Percentiles rank a stretch among this genome's conserved stretches.
Conservation (phyloP, 2,797 vertebrate species). For the Sebastes cheni region DNA sequence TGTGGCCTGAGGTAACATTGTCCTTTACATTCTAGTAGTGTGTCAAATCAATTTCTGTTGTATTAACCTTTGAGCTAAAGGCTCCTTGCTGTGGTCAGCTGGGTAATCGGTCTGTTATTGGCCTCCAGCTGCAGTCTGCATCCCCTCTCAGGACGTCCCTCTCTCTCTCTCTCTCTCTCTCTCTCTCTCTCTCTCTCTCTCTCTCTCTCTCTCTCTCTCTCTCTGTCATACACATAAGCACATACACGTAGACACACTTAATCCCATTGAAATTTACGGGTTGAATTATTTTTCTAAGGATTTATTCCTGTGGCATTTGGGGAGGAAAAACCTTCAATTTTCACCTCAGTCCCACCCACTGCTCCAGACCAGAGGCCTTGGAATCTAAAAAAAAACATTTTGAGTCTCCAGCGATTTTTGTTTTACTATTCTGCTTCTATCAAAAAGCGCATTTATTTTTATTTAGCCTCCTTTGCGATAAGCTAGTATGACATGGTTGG, state of each 20-base stretch:
- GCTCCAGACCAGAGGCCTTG: slow-evolving; percentile 12
- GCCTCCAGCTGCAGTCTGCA: slow-evolving; percentile 34
- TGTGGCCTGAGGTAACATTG: slow-evolving; percentile 50
- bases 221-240: not conserved
- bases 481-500: too few relatives aligned
- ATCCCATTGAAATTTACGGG: slow-evolving; percentile 34
- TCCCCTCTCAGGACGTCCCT: not conserved
- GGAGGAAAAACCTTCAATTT: slow-evolving; percentile 8
- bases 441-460: not conserved
- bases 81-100: slow-evolving; percentile 68
- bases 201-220: not conserved
- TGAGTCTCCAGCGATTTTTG: not conserved
- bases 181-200: not conserved
- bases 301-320: slow-evolving; percentile 46
- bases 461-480: too few relatives aligned
- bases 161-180: not conserved
- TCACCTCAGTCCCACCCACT: slow-evolving; percentile 12
- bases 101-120: slow-evolving; percentile 46
- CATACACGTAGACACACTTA: slow-evolving; percentile 8
- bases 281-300: slow-evolving; percentile 32
- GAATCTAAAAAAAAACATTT: not conserved
- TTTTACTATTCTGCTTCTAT: not conserved
- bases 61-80: slow-evolving; percentile 68
- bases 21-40: slow-evolving; percentile 59
- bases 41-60: slow-evolving; percentile 72